Evolutionary conservation across 2,113 vertebrate genomes (phyloP).

Genomic region (Eonycteris spelaea): DNA sequence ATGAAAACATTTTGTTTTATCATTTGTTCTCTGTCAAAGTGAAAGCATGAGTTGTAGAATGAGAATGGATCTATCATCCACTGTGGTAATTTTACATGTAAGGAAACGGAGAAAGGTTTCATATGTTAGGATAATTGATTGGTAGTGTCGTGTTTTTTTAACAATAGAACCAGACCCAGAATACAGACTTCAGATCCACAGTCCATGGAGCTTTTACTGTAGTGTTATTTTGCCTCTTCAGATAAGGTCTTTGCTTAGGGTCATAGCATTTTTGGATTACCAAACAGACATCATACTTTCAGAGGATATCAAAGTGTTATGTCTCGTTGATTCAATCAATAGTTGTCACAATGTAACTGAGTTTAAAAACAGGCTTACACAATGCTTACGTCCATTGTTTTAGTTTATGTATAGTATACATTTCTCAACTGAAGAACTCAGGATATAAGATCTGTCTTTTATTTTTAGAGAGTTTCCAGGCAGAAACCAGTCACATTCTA

Average conservation of each 20-base stretch:
- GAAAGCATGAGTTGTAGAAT: background rate
- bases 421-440: background rate
- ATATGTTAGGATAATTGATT: background rate
- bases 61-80: background rate
- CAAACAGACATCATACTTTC: background rate
- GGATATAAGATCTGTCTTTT: background rate
- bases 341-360: background rate
- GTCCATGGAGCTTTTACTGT: background rate
- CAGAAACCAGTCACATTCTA: background rate
- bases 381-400: background rate
- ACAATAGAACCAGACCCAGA: background rate
- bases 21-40: background rate
- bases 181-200: background rate
- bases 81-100: background rate
- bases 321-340: background rate
- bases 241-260: background rate
- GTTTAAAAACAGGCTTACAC: background rate
- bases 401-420: background rate
- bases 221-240: background rate
- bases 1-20: background rate
- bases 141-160: background rate
- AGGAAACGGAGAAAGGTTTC: background rate
- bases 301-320: background rate
- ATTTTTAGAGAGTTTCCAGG: background rate
- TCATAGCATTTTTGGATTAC: background rate